Conservation (phyloP, 1,140 invertebrate genomes). For the Leptestheria dahalacensis region DNA sequence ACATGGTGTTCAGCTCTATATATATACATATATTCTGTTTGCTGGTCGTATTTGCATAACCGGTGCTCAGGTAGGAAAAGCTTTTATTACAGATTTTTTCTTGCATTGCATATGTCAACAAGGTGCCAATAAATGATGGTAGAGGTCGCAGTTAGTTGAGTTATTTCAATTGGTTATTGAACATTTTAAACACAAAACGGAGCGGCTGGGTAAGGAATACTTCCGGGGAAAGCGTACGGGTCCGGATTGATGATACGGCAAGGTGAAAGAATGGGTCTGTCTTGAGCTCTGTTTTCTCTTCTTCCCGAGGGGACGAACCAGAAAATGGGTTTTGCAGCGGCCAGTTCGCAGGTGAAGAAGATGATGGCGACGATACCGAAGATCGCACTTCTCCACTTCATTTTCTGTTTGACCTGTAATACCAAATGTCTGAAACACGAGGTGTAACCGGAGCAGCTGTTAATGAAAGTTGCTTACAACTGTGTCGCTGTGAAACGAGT, state of each 20-base stretch:
- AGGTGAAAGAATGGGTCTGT: neutral
- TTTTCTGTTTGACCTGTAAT: neutral
- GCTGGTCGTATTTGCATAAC: neutral
- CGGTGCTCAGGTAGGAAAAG: neutral
- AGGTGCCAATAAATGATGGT: neutral
- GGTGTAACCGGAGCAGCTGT: too few relatives aligned
- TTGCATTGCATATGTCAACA: neutral
- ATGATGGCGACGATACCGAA: neutral
- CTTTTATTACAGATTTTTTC: neutral
- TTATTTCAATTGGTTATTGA: neutral
- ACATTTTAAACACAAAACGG: neutral
- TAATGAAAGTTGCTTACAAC: too few relatives aligned
- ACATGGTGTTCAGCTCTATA: neutral
- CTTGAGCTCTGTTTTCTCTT: neutral
- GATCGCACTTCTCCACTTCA: too few relatives aligned
- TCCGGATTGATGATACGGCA: neutral
- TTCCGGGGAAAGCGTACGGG: neutral
- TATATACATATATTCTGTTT: neutral
- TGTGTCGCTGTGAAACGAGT: neutral
- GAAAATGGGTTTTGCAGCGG: neutral
- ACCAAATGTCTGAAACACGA: neutral
- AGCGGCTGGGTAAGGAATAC: neutral
- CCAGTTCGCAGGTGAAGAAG: neutral
- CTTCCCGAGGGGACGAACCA: neutral
- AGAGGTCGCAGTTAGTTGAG: neutral